These are phyloP conservation scores for Porites divaricata DNA, from an alignment of 92 coral and sea anemone species.

Conservation along the genomic window DNA sequence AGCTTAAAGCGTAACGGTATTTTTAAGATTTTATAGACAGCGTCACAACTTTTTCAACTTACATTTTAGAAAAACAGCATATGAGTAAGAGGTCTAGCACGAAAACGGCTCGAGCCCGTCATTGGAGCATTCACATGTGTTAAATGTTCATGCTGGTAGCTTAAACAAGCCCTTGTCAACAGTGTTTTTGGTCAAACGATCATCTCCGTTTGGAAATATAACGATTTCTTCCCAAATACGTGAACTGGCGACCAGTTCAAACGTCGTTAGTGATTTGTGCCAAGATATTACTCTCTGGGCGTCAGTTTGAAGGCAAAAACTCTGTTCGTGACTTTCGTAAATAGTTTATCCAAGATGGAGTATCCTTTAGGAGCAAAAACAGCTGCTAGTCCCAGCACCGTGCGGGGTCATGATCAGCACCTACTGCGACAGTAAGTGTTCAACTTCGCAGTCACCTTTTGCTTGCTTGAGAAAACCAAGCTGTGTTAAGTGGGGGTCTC, in stretches of 20 bases:
- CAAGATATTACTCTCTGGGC: not conserved
- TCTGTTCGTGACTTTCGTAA: slow-evolving; percentile 29
- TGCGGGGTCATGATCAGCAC: slow-evolving; percentile 10
- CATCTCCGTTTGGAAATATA: not conserved
- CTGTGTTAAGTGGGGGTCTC: slow-evolving; percentile 43
- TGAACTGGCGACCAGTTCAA: not conserved
- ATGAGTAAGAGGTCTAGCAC: too few relatives aligned
- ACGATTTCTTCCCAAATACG: not conserved
- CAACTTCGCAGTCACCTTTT: slow-evolving; percentile 20
- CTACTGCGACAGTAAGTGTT: slow-evolving; percentile 28
- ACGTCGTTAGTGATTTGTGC: not conserved
- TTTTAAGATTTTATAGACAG: too few relatives aligned
- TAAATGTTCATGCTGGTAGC: slow-evolving; percentile 4
- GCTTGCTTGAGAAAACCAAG: slow-evolving; percentile 1
- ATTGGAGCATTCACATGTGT: not conserved
- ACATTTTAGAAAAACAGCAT: too few relatives aligned
- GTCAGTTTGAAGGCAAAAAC: not conserved
- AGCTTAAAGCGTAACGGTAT: too few relatives aligned
- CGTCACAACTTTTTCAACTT: too few relatives aligned
- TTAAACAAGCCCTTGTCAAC: not conserved
- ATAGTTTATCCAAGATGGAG: slow-evolving; percentile 1
- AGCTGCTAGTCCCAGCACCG: slow-evolving; percentile 51
- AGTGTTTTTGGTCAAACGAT: not conserved
- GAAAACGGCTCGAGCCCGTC: too few relatives aligned
- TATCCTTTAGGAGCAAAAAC: not conserved